phyloP scores from a whole-genome alignment of 2,888 invertebrate genomes.

The Drosophila nr. fundita region DNA sequence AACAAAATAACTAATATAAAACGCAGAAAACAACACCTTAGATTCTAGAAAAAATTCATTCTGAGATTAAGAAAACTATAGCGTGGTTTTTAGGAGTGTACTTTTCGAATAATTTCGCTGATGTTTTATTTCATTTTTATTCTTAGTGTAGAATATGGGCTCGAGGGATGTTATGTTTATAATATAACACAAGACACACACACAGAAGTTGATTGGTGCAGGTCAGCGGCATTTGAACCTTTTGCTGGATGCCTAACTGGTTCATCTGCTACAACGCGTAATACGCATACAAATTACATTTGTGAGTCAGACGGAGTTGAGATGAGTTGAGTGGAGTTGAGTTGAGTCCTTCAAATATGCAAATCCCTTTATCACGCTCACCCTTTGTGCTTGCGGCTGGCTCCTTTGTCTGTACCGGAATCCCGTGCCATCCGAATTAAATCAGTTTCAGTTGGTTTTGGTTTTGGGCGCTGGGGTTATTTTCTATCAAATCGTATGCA shows the following conservation, averaged over 20 bases:
- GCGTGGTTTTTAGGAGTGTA: too few relatives aligned
- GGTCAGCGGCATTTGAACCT: conserved; percentile 61
- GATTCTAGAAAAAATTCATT: not conserved
- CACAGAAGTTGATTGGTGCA: conserved; percentile 21
- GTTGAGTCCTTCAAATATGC: conserved; percentile 29
- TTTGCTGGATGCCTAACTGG: conserved; percentile 29
- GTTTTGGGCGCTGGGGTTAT: conserved; percentile 23
- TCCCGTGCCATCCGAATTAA: conserved; percentile 39
- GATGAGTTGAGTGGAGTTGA: not conserved
- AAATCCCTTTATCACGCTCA: conserved; percentile 32
- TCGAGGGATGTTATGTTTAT: not conserved
- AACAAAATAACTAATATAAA: not conserved
- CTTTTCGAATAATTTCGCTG: too few relatives aligned
- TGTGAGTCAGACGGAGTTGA: conserved; percentile 16
- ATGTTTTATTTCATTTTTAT: not conserved
- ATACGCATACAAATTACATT: conserved; percentile 41
- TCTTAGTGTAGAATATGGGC: not conserved
- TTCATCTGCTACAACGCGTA: conserved; percentile 12
- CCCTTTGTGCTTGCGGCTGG: not conserved
- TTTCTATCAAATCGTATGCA: conserved; percentile 39
- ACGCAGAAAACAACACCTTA: fast-evolving
- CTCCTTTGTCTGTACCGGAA: conserved; percentile 26
- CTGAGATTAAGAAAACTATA: not conserved
- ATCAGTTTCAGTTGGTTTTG: conserved; percentile 45
- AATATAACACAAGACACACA: conserved; percentile 14